A percentile compares a stretch with the other conserved stretches of the same genome.
Conservation (phyloP, 2,797 vertebrate genomes). For the Distichodus sexfasciatus region DNA sequence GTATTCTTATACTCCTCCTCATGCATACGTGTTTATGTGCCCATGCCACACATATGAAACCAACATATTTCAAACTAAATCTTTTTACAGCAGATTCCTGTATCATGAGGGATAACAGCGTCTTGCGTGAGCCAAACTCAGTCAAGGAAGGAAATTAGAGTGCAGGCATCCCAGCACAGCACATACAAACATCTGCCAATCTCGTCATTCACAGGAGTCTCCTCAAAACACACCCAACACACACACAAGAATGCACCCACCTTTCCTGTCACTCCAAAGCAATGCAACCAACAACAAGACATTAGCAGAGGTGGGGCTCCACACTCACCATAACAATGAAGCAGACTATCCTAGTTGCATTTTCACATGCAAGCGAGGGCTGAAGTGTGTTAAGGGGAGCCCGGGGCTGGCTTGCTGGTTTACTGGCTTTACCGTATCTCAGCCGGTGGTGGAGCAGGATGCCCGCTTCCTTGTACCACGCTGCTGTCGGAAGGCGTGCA, state of each 20-base stretch:
- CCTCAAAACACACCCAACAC: background rate
- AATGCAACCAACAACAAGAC: background rate
- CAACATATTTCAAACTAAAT: conserved; percentile 13
- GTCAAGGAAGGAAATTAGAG: background rate
- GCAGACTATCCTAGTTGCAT: no score
- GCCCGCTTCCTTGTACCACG: conserved; percentile 8
- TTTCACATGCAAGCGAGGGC: no score
- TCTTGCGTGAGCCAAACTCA: background rate
- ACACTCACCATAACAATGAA: no score
- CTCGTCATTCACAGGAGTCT: background rate
- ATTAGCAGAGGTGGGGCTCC: no score
- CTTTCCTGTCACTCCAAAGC: background rate
- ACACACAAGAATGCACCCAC: background rate
- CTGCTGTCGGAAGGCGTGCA: conserved; percentile 9
- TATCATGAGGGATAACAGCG: background rate
- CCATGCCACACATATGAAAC: background rate
- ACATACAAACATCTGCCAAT: background rate
- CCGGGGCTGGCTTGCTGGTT: background rate
- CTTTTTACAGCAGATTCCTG: conserved; percentile 16
- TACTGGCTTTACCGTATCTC: conserved; percentile 15
- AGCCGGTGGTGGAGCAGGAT: conserved; percentile 12
- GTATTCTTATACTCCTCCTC: background rate
- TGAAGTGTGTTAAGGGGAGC: background rate
- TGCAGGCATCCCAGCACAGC: background rate
- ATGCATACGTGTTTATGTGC: background rate